A percentile compares a stretch with the other conserved stretches of the same genome.
Conservation (phyloP, 2,888 invertebrate species). For the Brachynemurus nebulosus region DNA sequence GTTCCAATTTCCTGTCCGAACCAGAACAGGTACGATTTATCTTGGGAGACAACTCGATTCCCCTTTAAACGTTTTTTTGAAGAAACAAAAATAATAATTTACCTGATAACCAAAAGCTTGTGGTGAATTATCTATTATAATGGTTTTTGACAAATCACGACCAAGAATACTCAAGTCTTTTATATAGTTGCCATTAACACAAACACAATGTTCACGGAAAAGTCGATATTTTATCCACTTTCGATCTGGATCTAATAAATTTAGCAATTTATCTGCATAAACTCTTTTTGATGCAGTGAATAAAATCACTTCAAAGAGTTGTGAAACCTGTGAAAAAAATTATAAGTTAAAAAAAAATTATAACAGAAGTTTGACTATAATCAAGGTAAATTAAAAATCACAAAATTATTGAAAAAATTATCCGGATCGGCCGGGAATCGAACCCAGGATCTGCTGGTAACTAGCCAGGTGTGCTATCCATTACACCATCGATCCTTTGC, state of each 20-base stretch:
- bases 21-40: no score
- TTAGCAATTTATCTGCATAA: constrained; percentile 85
- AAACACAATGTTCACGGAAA: constrained; percentile 90
- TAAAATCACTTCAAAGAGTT: constrained; percentile 49
- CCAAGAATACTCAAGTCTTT: constrained; percentile 90
- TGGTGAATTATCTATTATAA: constrained; percentile 79
- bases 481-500: no score
- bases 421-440: no score
- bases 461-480: no score
- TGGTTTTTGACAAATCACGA: constrained; percentile 75
- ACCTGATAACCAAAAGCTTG: constrained; percentile 90
- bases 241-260: constrained; percentile 78
- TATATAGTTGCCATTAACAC: constrained; percentile 91
- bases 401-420: no score
- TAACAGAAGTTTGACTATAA: no score
- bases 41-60: no score
- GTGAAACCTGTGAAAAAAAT: constrained; percentile 3
- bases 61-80: constrained; percentile 5
- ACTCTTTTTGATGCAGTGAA: constrained; percentile 94
- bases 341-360: background rate
- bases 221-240: constrained; percentile 83
- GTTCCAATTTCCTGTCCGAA: no score
- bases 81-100: constrained; percentile 19
- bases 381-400: no score
- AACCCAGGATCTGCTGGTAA: no score